Evolutionary conservation across 92 coral and sea anemone genomes (phyloP), one percentile per base, ranked within the genome.

Genomic region (Palythoa grandiflora): DNA sequence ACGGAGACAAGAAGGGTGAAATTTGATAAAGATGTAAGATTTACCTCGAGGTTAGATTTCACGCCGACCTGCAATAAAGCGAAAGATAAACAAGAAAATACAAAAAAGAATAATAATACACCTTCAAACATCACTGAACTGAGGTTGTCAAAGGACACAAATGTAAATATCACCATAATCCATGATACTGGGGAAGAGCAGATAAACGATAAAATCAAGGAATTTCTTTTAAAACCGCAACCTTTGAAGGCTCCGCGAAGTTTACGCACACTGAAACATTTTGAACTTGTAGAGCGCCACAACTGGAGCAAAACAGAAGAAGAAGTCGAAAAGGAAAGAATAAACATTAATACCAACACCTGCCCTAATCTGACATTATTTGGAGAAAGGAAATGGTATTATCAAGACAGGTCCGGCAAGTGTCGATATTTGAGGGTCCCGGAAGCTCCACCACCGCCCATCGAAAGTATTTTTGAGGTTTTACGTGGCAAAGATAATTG

Each of bases 341-440:
- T 83, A 5, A 57, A 47, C 40, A 57, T 91, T 15, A 91, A 91
- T 52, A 91, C 88, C 11, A 88, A 91, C 40, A 85, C 94, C 16
- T 91, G 91, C 39, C 94, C 94, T 15, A 37, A 68, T 77, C 61
- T 80, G n/a, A 65, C 78, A 15, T 52, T 83, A 15, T 81, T 88
- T 84, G 91, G 70, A 70, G 91, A 91, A 17, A 78, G 91, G 59
- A 87, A 89, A 8, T 91, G 94, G 94, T 88, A 88, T 78, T 91
- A 88, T 73, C 94, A 91, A 19, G 92, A 91, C 55, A 80, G 78
- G 47, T 83, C 73, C 68, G 92, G 94, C 54, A 88, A 88, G 66
- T 91, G 94, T 73, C 89, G 94, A 36, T 91, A 91, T 53, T 80
- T 91, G 3, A 84, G 94, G 38, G 90, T 88, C 5, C 94, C 94